Evolutionary conservation across 2,113 vertebrate species (phyloP).

Genomic region (Scomber scombrus): DNA sequence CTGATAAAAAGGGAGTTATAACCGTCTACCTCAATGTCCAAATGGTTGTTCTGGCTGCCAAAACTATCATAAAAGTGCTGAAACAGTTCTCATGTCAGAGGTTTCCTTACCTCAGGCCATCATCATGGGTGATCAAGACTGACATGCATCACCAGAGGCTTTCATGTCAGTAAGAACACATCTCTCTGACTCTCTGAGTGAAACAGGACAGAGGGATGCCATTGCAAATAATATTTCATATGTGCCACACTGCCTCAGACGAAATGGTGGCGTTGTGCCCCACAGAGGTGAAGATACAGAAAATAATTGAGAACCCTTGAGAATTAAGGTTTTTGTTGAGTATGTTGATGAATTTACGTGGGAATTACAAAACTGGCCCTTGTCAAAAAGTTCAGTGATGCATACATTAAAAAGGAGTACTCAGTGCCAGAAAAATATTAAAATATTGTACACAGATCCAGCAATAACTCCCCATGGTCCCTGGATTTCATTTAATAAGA

Average conservation of each 20-base stretch:
- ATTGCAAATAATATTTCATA: slow-evolving; percentile 71
- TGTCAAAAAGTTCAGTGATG: no score
- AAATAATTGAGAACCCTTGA: background rate
- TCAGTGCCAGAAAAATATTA: no score
- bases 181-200: slow-evolving; percentile 76
- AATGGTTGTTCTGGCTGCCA: slow-evolving; percentile 50
- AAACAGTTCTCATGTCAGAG: slow-evolving; percentile 70
- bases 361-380: no score
- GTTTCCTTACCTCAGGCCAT: slow-evolving; percentile 74
- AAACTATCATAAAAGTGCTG: slow-evolving; percentile 77
- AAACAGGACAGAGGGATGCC: slow-evolving; percentile 76
- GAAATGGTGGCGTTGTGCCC: slow-evolving; percentile 14
- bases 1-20: slow-evolving; percentile 9
- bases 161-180: slow-evolving; percentile 84
- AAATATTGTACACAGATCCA: no score
- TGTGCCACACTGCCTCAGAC: slow-evolving; percentile 42
- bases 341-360: background rate
- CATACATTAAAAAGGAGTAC: no score
- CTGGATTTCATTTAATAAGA: background rate
- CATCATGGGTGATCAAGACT: slow-evolving; percentile 79
- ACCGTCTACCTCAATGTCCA: slow-evolving; percentile 7
- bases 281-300: background rate
- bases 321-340: background rate
- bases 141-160: slow-evolving; percentile 83
- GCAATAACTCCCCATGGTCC: no score